A percentile compares a stretch with the other conserved stretches of the same genome.
These are phyloP conservation scores for Sweltsa coloradensis DNA, from an alignment of 1,140 invertebrate species.

Conservation along the genomic window DNA sequence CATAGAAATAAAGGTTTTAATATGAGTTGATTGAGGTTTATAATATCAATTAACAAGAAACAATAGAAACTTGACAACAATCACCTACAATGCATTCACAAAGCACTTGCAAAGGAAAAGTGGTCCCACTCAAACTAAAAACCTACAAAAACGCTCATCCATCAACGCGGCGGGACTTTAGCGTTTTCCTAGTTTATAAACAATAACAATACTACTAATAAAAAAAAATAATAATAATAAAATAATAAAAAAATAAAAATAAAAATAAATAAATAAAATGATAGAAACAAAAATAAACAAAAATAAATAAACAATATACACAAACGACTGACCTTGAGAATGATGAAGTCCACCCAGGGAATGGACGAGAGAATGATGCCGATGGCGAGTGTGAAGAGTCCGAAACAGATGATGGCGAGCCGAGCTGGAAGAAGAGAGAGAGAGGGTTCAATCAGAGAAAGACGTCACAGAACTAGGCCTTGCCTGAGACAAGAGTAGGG, in stretches of 20 bases:
- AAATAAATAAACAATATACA: neutral
- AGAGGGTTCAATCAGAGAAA: neutral
- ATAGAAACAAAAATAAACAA: neutral
- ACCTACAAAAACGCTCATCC: too few species aligned
- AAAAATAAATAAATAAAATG: conserved; percentile 1
- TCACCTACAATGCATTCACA: too few species aligned
- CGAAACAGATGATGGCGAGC: conserved; percentile 61
- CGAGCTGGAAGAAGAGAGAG: conserved; percentile 51
- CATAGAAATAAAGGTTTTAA: too few species aligned
- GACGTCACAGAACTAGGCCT: too few species aligned
- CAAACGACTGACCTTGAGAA: conserved; percentile 55
- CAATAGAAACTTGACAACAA: too few species aligned
- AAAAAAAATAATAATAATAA: conserved; percentile 2
- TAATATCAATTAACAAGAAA: too few species aligned
- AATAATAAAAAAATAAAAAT: neutral
- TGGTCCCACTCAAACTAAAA: too few species aligned
- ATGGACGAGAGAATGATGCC: conserved; percentile 69
- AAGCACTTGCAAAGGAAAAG: too few species aligned
- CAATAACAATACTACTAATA: neutral
- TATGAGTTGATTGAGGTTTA: too few species aligned
- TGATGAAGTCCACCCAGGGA: conserved; percentile 74
- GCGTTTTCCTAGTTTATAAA: too few species aligned
- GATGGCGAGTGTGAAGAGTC: conserved; percentile 59
- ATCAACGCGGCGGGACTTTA: too few species aligned
- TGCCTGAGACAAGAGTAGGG: too few species aligned